Evolutionary conservation across 2,797 vertebrate species (phyloP).

Genomic region (Hydrophis major): DNA sequence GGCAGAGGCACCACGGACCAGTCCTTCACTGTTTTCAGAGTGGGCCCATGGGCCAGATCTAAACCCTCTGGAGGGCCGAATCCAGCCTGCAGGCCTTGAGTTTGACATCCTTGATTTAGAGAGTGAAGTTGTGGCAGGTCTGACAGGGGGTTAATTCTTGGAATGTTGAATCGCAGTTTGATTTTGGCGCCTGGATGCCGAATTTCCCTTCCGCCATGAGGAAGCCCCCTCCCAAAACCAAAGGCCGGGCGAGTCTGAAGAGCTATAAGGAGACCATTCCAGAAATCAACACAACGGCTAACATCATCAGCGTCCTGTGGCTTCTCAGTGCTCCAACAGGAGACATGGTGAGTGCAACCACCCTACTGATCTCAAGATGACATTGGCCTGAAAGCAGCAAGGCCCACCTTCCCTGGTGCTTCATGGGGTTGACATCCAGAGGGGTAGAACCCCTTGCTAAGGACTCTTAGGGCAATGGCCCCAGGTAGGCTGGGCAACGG

Average conservation of each 20-base stretch:
- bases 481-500: background rate
- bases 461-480: background rate
- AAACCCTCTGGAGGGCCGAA: no score
- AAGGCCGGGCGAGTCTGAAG: slow-evolving; percentile 4
- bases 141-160: background rate
- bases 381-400: background rate
- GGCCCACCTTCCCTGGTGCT: background rate
- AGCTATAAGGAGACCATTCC: slow-evolving; percentile 22
- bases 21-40: no score
- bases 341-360: slow-evolving; percentile 1
- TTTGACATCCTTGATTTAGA: no score
- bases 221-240: slow-evolving; percentile 3
- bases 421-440: background rate
- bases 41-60: no score
- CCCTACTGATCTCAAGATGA: background rate
- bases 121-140: no score
- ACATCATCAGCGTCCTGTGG: slow-evolving; percentile 48
- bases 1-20: no score
- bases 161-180: background rate
- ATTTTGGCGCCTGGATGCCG: slow-evolving; percentile 2
- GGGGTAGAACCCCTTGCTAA: background rate
- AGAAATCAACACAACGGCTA: slow-evolving; percentile 20
- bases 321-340: slow-evolving; percentile 39
- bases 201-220: background rate
- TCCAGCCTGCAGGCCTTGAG: no score